These are phyloP conservation scores for Brachypodius melanocephalos DNA, from an alignment of 2,113 vertebrate genomes.

Conservation along the genomic window DNA sequence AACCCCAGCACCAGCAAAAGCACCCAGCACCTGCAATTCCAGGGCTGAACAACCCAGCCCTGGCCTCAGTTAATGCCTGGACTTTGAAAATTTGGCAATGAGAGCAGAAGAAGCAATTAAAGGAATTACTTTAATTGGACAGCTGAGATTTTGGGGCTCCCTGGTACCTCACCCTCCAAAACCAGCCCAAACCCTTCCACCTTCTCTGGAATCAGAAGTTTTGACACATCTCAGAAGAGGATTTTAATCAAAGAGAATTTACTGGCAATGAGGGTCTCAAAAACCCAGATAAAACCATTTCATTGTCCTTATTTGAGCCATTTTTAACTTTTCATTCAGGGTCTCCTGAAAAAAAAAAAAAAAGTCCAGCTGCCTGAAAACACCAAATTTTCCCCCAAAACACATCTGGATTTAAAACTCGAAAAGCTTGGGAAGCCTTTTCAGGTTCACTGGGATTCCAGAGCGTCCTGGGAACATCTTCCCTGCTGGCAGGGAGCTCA, in stretches of 20 bases:
- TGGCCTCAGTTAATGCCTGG: not conserved
- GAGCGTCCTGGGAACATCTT: not conserved
- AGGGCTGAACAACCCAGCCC: not conserved
- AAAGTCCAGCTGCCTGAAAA: not conserved
- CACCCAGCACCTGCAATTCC: not conserved
- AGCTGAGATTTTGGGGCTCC: not conserved
- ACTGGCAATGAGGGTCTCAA: not conserved
- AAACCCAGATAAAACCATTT: not conserved
- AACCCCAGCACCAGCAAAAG: not conserved
- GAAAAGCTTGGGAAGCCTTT: not conserved
- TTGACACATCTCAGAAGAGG: not conserved
- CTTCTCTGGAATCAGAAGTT: not conserved
- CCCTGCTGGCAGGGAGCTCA: not conserved
- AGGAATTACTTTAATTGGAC: not conserved
- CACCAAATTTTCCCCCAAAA: accelerated
- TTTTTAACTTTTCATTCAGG: not conserved
- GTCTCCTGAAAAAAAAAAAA: not conserved
- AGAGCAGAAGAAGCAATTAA: not conserved
- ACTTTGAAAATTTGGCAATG: not conserved
- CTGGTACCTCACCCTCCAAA: not conserved
- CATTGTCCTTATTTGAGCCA: not conserved
- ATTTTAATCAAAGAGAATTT: not conserved
- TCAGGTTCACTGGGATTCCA: not conserved
- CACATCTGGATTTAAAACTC: not conserved
- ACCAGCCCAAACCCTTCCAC: not conserved